Percentiles rank a stretch among this genome's conserved stretches.
Evolutionary conservation across 2,888 invertebrate species (phyloP).

Genomic region (Cosmopolites sordidus): DNA sequence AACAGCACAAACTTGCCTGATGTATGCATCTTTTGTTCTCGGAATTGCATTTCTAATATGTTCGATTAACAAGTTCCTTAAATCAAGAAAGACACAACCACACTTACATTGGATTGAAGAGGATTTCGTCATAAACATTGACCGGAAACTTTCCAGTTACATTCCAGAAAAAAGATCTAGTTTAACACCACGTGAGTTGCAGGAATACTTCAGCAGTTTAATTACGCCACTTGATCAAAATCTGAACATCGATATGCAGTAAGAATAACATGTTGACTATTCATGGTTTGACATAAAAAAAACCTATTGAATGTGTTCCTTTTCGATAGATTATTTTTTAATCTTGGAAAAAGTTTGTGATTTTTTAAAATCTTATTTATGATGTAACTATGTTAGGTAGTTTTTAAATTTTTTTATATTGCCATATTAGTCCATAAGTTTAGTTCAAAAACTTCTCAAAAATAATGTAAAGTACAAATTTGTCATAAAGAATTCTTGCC

Average conservation of each 20-base stretch:
- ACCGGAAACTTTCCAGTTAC: constrained; percentile 40
- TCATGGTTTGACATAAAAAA: too few species aligned
- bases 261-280: too few species aligned
- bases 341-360: too few species aligned
- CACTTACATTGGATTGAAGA: constrained; percentile 39
- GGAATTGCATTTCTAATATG: constrained; percentile 54
- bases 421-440: too few species aligned
- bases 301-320: too few species aligned
- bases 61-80: constrained; percentile 45
- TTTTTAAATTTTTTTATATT: too few species aligned
- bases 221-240: constrained; percentile 13
- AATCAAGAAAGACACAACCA: constrained; percentile 21
- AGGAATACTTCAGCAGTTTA: constrained; percentile 37
- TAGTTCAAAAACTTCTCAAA: too few species aligned
- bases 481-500: too few species aligned
- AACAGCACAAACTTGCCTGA: constrained; percentile 53
- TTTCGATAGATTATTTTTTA: too few species aligned
- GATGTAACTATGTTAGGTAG: too few species aligned
- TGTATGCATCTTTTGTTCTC: constrained; percentile 54
- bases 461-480: too few species aligned
- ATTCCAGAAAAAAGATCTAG: constrained; percentile 36
- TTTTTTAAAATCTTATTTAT: too few species aligned
- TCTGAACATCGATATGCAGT: background rate
- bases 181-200: constrained; percentile 41
- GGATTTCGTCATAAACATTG: constrained; percentile 35